Conservation (phyloP, 2,797 vertebrate species). For the Caiman crocodilus region DNA sequence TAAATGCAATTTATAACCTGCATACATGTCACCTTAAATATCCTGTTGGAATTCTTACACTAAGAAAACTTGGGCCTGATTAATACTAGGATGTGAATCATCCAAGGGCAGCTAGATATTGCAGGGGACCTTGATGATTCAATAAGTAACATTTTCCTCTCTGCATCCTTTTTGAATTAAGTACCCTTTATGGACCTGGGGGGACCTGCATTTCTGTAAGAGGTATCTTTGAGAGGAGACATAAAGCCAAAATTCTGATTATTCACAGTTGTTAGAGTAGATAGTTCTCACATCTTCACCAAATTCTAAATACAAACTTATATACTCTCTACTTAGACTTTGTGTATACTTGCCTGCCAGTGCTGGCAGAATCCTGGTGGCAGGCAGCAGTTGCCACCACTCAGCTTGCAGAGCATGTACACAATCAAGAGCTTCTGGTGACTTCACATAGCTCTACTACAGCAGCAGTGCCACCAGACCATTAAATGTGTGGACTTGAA, state of each 20-base stretch:
- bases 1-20: background rate
- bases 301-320: background rate
- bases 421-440: too few relatives aligned
- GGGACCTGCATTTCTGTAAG: background rate
- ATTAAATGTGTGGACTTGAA: too few relatives aligned
- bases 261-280: background rate
- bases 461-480: too few relatives aligned
- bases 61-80: background rate
- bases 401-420: too few relatives aligned
- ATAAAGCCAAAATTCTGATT: background rate
- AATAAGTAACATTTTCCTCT: background rate
- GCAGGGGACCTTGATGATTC: background rate
- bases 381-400: too few relatives aligned
- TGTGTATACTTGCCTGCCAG: too few relatives aligned
- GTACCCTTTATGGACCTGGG: background rate
- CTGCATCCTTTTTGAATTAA: background rate
- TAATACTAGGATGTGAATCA: background rate
- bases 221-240: background rate
- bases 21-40: background rate
- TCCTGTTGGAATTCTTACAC: background rate
- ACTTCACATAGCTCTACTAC: too few relatives aligned
- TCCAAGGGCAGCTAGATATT: background rate
- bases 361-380: too few relatives aligned
- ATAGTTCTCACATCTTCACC: background rate
- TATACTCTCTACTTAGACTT: rapidly evolving